A percentile compares a stretch with the other conserved stretches of the same genome.
These are phyloP conservation scores for Oscheius sp. DNA, from an alignment of 2,888 invertebrate genomes.

Conservation along the genomic window DNA sequence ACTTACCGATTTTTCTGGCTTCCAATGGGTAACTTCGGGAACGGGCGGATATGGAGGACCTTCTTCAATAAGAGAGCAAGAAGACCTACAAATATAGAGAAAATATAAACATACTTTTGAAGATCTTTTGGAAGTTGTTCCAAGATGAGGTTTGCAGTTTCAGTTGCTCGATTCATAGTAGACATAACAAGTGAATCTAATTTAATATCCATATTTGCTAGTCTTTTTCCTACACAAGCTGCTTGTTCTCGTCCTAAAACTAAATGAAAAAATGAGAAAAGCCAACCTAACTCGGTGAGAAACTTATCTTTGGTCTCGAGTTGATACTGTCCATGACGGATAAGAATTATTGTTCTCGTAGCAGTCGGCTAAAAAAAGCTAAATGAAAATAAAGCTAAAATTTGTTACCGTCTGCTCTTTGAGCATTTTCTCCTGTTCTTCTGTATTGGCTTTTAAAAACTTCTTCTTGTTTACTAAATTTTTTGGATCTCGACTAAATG, in stretches of 20 bases:
- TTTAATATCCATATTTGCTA: slow-evolving; percentile 81
- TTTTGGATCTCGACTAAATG: slow-evolving; percentile 62
- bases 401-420: slow-evolving; percentile 3
- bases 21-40: slow-evolving; percentile 88
- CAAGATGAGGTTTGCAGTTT: slow-evolving; percentile 86
- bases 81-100: slow-evolving; percentile 1
- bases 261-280: not conserved
- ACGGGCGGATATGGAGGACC: slow-evolving; percentile 94
- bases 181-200: slow-evolving; percentile 85
- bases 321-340: slow-evolving; percentile 94
- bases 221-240: slow-evolving; percentile 81
- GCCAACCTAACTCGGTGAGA: slow-evolving; percentile 82
- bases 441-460: slow-evolving; percentile 52
- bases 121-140: slow-evolving; percentile 70
- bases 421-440: slow-evolving; percentile 36
- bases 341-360: slow-evolving; percentile 84
- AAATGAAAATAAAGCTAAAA: not conserved
- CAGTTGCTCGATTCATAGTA: slow-evolving; percentile 90
- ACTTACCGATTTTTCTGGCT: slow-evolving; percentile 81
- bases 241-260: slow-evolving; percentile 84
- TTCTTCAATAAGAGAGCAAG: slow-evolving; percentile 78
- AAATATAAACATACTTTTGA: slow-evolving; percentile 16
- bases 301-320: slow-evolving; percentile 75
- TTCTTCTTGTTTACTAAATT: slow-evolving; percentile 50
- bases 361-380: slow-evolving; percentile 71